Percentiles rank a stretch among this genome's conserved stretches.
phyloP scores from a whole-genome alignment of 1,140 invertebrate genomes.

The Drosophila sucinea region DNA sequence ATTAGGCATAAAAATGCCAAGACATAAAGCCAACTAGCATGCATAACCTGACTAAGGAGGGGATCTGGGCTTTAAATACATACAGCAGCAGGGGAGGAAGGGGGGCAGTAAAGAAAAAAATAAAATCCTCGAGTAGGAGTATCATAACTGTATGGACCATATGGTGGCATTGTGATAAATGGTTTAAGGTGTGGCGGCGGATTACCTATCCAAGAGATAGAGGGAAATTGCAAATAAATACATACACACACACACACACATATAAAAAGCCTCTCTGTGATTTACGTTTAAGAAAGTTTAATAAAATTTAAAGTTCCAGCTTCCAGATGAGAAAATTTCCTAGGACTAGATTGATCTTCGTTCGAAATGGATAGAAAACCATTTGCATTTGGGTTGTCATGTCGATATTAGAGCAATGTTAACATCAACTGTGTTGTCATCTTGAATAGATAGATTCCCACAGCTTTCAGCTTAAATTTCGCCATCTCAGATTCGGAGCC shows the following conservation, averaged over 20 bases:
- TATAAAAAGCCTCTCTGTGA: background rate
- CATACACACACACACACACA: no score
- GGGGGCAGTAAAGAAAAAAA: background rate
- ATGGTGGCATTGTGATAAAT: conserved; percentile 18
- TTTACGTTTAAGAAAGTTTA: background rate
- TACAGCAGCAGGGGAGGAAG: conserved; percentile 27
- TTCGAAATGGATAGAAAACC: no score
- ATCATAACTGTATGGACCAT: conserved; percentile 19
- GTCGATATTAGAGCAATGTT: background rate
- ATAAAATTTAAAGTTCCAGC: background rate
- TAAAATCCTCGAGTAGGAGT: background rate
- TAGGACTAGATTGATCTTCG: no score
- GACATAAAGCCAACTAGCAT: conserved; percentile 65
- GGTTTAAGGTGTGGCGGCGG: conserved; percentile 12
- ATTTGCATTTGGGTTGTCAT: background rate
- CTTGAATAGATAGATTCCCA: conserved; percentile 32
- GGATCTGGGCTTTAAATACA: conserved; percentile 47
- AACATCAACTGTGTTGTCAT: conserved; percentile 24
- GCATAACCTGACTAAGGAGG: conserved; percentile 42
- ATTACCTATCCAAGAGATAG: background rate
- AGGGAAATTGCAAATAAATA: background rate
- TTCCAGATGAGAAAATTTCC: no score
- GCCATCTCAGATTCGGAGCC: background rate
- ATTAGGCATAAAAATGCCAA: conserved; percentile 71
- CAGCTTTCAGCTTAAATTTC: conserved; percentile 8